Base-by-base conservation (phyloP, 1,140 invertebrate species). In the Nautilus pompilius region DNA sequence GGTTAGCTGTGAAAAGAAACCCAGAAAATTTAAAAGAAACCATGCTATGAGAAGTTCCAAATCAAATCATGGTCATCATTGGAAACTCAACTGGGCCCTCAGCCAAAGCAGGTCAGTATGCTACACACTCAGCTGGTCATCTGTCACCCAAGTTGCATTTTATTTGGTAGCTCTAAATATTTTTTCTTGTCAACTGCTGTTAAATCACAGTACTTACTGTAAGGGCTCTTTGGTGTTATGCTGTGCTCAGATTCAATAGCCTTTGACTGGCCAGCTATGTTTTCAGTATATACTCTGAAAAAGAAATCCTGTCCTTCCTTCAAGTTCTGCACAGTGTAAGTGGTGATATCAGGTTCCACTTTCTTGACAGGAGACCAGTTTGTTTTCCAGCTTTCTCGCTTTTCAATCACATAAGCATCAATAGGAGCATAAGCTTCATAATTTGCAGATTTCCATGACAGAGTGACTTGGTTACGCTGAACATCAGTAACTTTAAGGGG, bases 281-380 rank as follows among this genome's bases (percentile, higher is more conserved):
- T 99, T 57, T 96, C 93, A 33, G 96, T 96, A 51, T 65, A 91
- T 6, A 99, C 88, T 63, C 96, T 87, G 88, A 99, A 99, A 74
- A 92, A 89, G 76, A 97, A 98, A 80, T 98, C 93, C 69, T 94
- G 90, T 3, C 93, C 92, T 85, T 98, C 95, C 58, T 89, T 93
- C 13, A 99, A 85, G 65, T 92, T 90, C 1, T 91, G 89, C n/a
- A 98, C 89, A 41, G 55, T 65, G 57, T 64, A 64, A 33, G 67
- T 67, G 8, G 58, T 67, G 10, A 36, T 57, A 49, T 62, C 61
- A 34, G 66, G 63, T 20, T 71, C 63, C n/a, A 69, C 66, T 41
- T 66, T 72, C 30, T 56, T 49, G 2, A 68, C 64, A 17, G 70
- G 59, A 13, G 64, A 49, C 72, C 72, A 76, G 20, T 65, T 60